Conservation (phyloP, 2,797 vertebrate genomes). For the Ara ararauna region DNA sequence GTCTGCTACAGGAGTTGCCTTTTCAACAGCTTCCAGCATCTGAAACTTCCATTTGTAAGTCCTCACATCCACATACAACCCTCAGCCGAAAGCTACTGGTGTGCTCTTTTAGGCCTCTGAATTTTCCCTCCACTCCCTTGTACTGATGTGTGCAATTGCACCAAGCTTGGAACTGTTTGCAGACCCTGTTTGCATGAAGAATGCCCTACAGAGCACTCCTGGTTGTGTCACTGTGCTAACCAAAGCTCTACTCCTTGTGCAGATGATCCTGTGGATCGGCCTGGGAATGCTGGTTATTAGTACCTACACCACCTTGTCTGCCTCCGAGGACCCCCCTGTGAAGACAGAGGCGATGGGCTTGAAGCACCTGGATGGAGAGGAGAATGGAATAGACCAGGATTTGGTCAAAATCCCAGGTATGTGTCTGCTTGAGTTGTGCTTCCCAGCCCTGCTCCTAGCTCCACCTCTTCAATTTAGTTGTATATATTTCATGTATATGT, state of each 20-base stretch:
- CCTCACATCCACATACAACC: neutral
- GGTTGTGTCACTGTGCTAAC: neutral
- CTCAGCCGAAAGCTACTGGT: neutral
- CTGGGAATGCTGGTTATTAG: constrained; percentile 94
- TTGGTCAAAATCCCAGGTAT: constrained; percentile 80
- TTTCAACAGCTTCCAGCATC: neutral
- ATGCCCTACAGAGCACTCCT: rapidly evolving
- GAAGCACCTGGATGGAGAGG: neutral
- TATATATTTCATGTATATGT: neutral
- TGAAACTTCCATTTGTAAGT: neutral
- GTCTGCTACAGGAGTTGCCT: neutral
- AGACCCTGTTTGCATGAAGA: neutral
- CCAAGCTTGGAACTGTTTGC: neutral
- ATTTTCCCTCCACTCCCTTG: neutral
- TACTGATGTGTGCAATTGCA: neutral
- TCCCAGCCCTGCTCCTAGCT: neutral
- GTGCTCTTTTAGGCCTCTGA: neutral
- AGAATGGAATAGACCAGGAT: constrained; percentile 62
- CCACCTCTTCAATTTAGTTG: neutral
- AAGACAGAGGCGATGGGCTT: constrained; percentile 64
- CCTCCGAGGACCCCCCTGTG: constrained; percentile 75
- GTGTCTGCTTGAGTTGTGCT: neutral
- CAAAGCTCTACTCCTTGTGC: neutral
- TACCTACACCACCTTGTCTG: constrained; percentile 91
- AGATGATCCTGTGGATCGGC: constrained; percentile 94